Conservation (phyloP, 2,888 invertebrate genomes). For the Baccha elongata region DNA sequence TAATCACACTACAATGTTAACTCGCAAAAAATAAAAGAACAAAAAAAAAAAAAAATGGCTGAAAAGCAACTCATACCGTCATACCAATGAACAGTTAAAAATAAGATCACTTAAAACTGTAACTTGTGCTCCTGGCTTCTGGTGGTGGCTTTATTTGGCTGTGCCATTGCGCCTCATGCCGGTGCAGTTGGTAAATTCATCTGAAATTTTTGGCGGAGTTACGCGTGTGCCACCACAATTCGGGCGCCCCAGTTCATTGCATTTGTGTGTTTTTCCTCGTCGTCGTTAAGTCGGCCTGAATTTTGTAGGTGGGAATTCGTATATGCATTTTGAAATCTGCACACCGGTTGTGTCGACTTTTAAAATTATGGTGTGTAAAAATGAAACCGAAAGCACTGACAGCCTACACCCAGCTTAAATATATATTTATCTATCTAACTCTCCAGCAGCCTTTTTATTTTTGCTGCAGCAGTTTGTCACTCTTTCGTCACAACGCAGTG, state of each 20-base stretch:
- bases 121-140: conserved; percentile 36
- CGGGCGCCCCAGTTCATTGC: conserved; percentile 15
- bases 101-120: conserved; percentile 59
- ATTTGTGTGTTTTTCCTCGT: background rate
- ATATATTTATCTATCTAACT: conserved; percentile 9
- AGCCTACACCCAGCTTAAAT: conserved; percentile 60
- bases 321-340: conserved; percentile 66
- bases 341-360: conserved; percentile 68
- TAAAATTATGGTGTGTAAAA: conserved; percentile 66
- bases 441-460: background rate
- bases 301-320: conserved; percentile 63
- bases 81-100: conserved; percentile 26
- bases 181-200: conserved; percentile 44
- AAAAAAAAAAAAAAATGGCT: conserved; percentile 27
- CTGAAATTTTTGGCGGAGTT: conserved; percentile 38
- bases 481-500: conserved; percentile 51
- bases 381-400: conserved; percentile 33
- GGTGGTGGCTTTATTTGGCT: conserved; percentile 1
- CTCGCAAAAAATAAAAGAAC: conserved; percentile 33
- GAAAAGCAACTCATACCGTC: conserved; percentile 18
- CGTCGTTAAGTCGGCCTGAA: no score
- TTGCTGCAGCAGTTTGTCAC: conserved; percentile 51
- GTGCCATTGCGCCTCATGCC: background rate
- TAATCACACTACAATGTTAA: conserved; percentile 52
- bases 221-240: conserved; percentile 38